phyloP scores from a whole-genome alignment of 2,797 vertebrate genomes.

The Hydrocynus forskahlii region DNA sequence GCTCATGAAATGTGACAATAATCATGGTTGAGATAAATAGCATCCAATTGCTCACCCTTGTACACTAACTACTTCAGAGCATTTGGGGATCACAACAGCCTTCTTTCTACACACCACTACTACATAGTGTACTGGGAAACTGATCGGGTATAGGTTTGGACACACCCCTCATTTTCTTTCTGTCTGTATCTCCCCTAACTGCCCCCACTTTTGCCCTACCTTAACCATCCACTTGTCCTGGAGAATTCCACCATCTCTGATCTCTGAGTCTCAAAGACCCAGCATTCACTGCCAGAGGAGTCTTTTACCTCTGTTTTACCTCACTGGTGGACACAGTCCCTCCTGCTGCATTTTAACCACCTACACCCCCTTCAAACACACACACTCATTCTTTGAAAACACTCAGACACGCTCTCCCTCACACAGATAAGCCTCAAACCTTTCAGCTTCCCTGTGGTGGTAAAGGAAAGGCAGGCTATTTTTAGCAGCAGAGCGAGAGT shows the following conservation, averaged over 20 bases:
- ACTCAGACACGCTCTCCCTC: constrained; percentile 10
- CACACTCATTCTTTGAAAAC: constrained; percentile 19
- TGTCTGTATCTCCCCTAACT: not conserved
- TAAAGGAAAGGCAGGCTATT: constrained; percentile 43
- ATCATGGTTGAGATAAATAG: no score
- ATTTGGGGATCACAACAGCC: no score
- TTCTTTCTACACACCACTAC: no score
- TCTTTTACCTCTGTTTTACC: not conserved
- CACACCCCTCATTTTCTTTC: not conserved
- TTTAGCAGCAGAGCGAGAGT: constrained; percentile 48
- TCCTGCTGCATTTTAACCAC: constrained; percentile 41
- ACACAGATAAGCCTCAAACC: constrained; percentile 1
- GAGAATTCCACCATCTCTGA: not conserved
- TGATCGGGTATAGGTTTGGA: not conserved
- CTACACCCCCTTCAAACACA: constrained; percentile 3
- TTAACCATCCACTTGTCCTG: not conserved
- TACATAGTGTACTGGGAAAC: no score
- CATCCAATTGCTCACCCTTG: no score
- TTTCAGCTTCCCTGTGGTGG: constrained; percentile 23
- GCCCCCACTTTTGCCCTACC: not conserved
- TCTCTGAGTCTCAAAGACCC: not conserved
- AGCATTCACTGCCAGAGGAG: constrained; percentile 5
- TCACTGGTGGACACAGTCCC: constrained; percentile 27
- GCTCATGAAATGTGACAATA: no score
- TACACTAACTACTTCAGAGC: no score